Evolutionary conservation across 1,140 invertebrate species (phyloP).

Genomic region (Drosophila parabipectinata): DNA sequence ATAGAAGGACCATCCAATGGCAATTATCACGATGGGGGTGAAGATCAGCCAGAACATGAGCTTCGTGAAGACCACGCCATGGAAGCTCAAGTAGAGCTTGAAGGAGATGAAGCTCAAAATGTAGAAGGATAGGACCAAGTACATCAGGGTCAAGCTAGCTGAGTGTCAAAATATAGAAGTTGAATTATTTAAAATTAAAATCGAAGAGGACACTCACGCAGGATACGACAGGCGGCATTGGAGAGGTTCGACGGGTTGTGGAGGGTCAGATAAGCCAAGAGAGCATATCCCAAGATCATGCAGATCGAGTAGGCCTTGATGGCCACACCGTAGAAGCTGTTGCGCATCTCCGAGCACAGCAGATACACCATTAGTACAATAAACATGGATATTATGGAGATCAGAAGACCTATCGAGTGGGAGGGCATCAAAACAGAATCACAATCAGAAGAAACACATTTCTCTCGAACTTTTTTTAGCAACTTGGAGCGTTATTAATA

Average conservation of each 20-base stretch:
- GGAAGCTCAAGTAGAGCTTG: slow-evolving; percentile 75
- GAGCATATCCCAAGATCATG: slow-evolving; percentile 73
- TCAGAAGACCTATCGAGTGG: slow-evolving; percentile 56
- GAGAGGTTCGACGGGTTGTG: slow-evolving; percentile 68
- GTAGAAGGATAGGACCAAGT: slow-evolving; percentile 73
- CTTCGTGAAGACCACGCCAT: slow-evolving; percentile 73
- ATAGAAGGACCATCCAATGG: slow-evolving; percentile 70
- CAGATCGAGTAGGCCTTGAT: slow-evolving; percentile 71
- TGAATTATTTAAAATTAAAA: too few species aligned
- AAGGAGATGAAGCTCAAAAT: slow-evolving; percentile 76
- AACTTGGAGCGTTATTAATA: too few species aligned
- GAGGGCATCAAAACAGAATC: not conserved
- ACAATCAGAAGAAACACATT: not conserved
- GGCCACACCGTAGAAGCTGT: slow-evolving; percentile 78
- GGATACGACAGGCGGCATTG: slow-evolving; percentile 53
- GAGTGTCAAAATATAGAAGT: not conserved
- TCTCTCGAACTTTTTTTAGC: too few species aligned
- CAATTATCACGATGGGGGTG: slow-evolving; percentile 63
- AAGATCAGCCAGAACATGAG: slow-evolving; percentile 80
- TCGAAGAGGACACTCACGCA: slow-evolving; percentile 53
- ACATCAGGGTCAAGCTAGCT: slow-evolving; percentile 68
- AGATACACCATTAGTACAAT: slow-evolving; percentile 74
- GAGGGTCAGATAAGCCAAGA: slow-evolving; percentile 66
- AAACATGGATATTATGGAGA: slow-evolving; percentile 76
- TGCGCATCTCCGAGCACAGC: slow-evolving; percentile 74